Percentiles rank a stretch among this genome's conserved stretches.
Evolutionary conservation across 2,797 vertebrate genomes (phyloP).

Genomic region (Schizopygopsis malacanthus): DNA sequence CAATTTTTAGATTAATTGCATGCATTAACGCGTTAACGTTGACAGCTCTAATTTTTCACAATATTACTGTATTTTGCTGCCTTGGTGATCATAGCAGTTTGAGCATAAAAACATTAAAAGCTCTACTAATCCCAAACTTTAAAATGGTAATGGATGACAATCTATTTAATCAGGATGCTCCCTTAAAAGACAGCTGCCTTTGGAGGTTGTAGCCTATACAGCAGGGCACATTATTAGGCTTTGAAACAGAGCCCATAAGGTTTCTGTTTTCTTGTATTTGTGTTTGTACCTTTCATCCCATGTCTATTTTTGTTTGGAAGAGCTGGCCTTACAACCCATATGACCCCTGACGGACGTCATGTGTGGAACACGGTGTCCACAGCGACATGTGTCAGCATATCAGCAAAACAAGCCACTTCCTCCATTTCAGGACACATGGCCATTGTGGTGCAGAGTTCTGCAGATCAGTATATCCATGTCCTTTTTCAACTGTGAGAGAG

Average conservation of each 20-base stretch:
- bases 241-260: background rate
- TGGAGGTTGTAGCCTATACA: background rate
- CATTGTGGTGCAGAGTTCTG: constrained; percentile 1
- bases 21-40: too few relatives aligned
- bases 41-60: background rate
- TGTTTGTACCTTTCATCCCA: background rate
- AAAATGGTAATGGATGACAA: background rate
- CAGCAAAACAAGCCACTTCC: constrained; percentile 32
- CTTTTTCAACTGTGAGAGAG: background rate
- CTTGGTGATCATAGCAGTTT: background rate
- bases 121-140: background rate
- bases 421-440: constrained; percentile 8
- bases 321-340: constrained; percentile 10
- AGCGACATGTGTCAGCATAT: constrained; percentile 25
- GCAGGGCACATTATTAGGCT: background rate
- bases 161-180: background rate
- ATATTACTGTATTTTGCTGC: background rate
- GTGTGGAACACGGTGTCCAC: constrained; percentile 28
- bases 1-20: too few relatives aligned
- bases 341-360: constrained; percentile 17
- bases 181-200: background rate
- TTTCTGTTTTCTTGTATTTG: constrained; percentile 1
- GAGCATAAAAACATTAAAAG: background rate
- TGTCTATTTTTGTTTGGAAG: background rate
- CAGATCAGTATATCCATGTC: constrained; percentile 2